Evolutionary conservation across 2,113 vertebrate species (phyloP).

Genomic region (Tenrec ecaudatus): DNA sequence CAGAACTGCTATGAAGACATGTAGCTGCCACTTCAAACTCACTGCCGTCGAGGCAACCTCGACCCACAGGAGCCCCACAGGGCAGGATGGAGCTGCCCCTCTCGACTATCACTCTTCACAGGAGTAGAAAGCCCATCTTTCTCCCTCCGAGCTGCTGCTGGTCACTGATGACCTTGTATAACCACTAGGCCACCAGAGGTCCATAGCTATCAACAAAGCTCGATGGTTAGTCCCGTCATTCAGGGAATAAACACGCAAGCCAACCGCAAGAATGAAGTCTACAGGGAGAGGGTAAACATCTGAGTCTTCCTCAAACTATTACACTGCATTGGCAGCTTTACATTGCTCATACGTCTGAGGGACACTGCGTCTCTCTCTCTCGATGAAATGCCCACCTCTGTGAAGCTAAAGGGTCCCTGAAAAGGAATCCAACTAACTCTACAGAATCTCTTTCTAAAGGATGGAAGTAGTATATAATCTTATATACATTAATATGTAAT

Average conservation of each 20-base stretch:
- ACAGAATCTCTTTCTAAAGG: not conserved
- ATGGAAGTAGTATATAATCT: not conserved
- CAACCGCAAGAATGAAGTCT: slow-evolving; percentile 48
- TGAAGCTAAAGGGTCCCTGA: slow-evolving; percentile 37
- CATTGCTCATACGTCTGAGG: not conserved
- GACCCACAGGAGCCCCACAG: too few species aligned
- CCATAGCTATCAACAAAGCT: not conserved
- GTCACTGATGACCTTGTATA: too few species aligned
- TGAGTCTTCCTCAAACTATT: slow-evolving; percentile 33
- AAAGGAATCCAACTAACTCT: not conserved
- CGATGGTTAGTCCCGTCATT: not conserved
- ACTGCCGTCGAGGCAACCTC: too few species aligned
- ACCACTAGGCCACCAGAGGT: too few species aligned
- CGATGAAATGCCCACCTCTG: not conserved
- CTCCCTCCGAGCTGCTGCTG: not conserved
- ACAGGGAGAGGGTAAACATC: not conserved
- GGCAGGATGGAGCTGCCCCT: too few species aligned
- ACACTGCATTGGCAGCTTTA: not conserved
- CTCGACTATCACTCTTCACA: too few species aligned
- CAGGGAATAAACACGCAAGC: not conserved
- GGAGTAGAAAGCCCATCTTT: too few species aligned
- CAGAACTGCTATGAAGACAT: not conserved
- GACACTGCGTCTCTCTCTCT: not conserved
- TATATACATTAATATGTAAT: not conserved
- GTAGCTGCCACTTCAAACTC: not conserved